phyloP scores from a whole-genome alignment of 2,797 vertebrate species.

The Microhierax caerulescens region DNA sequence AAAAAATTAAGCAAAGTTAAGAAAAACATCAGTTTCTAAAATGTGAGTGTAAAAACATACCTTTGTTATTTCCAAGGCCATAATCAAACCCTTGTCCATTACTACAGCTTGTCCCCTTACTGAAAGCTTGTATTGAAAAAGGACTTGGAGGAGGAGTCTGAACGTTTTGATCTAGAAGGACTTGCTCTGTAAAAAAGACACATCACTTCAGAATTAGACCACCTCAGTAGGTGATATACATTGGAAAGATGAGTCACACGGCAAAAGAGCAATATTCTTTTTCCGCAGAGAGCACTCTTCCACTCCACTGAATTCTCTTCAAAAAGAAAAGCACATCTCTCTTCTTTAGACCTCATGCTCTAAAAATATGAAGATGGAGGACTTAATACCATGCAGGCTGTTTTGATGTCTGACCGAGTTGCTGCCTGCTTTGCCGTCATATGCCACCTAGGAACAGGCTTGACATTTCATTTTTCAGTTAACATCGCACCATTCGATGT shows the following conservation, averaged over 20 bases:
- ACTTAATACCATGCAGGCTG: background rate
- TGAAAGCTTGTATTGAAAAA: conserved; percentile 95
- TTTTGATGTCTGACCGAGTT: background rate
- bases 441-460: background rate
- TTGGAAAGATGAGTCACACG: background rate
- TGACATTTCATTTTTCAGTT: background rate
- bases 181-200: conserved; percentile 85
- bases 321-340: background rate
- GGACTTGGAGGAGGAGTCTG: conserved; percentile 97
- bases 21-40: background rate
- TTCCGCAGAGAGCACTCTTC: background rate
- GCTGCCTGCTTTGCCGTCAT: background rate
- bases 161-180: conserved; percentile 87
- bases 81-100: conserved; percentile 97
- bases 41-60: conserved; percentile 72
- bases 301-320: background rate
- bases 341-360: background rate
- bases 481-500: background rate
- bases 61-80: conserved; percentile 96
- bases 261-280: background rate
- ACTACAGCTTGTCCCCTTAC: conserved; percentile 84
- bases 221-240: background rate
- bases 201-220: conserved; percentile 51
- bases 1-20: background rate
- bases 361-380: background rate